Evolutionary conservation across 2,888 invertebrate genomes (phyloP).

Genomic region (Ischnura elegans): DNA sequence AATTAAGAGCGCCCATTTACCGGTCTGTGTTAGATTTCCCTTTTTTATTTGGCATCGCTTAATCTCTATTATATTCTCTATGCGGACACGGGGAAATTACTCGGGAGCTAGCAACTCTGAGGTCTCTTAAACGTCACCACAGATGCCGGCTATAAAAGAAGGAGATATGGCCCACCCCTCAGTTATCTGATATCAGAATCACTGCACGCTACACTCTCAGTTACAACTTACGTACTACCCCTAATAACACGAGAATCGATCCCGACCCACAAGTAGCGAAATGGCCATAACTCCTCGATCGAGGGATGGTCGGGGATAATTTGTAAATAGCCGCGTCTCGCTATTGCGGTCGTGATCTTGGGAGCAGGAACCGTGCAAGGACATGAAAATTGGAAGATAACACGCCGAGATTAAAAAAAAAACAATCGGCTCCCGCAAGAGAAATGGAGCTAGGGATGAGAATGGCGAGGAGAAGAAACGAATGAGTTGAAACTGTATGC

Average conservation of each 20-base stretch:
- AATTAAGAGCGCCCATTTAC: too few relatives aligned
- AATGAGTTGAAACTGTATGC: not conserved
- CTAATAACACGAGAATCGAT: not conserved
- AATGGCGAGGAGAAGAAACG: not conserved
- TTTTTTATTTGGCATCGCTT: too few relatives aligned
- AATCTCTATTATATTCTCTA: too few relatives aligned
- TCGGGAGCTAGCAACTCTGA: too few relatives aligned
- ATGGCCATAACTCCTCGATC: not conserved
- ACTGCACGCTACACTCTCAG: not conserved
- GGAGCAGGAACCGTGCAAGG: not conserved
- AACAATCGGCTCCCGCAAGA: not conserved
- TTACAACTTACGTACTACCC: not conserved
- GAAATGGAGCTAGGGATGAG: not conserved
- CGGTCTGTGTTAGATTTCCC: too few relatives aligned
- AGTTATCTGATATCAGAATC: not conserved
- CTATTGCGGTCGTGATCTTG: not conserved
- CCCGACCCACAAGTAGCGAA: not conserved
- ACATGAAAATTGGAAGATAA: not conserved
- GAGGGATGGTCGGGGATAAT: not conserved
- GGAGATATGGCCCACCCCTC: not conserved
- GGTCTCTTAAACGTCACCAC: too few relatives aligned
- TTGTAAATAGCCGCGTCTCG: not conserved
- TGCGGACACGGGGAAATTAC: too few relatives aligned
- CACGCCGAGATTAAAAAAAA: not conserved
- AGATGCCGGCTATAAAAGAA: not conserved